Evolutionary conservation across 2,888 invertebrate species (phyloP).

Genomic region (Drosophila kanekoi): DNA sequence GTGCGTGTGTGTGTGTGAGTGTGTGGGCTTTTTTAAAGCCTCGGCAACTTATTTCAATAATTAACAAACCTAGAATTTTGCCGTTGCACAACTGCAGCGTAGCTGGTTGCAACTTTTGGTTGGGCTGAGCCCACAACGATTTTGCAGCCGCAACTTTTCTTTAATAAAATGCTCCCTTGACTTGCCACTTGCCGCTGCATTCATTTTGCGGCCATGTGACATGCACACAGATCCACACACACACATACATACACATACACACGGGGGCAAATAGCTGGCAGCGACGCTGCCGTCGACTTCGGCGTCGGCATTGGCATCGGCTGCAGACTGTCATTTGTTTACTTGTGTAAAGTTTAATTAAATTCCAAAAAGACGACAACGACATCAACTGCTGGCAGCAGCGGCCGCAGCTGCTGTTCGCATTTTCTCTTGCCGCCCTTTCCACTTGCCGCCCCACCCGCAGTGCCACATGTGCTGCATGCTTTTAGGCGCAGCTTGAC

Average conservation of each 20-base stretch:
- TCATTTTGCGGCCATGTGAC: slow-evolving; percentile 68
- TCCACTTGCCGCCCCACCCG: not conserved
- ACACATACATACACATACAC: slow-evolving; percentile 11
- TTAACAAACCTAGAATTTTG: slow-evolving; percentile 50
- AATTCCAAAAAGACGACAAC: slow-evolving; percentile 77
- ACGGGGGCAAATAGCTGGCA: slow-evolving; percentile 22
- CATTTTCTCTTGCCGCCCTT: slow-evolving; percentile 45
- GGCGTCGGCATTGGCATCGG: slow-evolving; percentile 43
- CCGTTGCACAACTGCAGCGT: slow-evolving; percentile 32
- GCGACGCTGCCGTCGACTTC: slow-evolving; percentile 13
- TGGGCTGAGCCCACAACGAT: slow-evolving; percentile 38
- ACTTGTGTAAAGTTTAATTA: slow-evolving; percentile 80
- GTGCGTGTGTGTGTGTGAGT: not conserved
- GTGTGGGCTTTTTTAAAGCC: not conserved
- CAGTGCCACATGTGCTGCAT: slow-evolving; percentile 41
- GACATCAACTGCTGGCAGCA: slow-evolving; percentile 60
- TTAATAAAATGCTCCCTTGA: slow-evolving; percentile 68
- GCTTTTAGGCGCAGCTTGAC: slow-evolving; percentile 52
- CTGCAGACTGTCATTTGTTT: slow-evolving; percentile 80
- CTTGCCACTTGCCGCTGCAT: slow-evolving; percentile 58
- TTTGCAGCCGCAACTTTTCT: slow-evolving; percentile 62
- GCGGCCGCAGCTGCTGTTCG: slow-evolving; percentile 37
- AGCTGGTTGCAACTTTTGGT: slow-evolving; percentile 28
- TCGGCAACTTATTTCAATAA: slow-evolving; percentile 51
- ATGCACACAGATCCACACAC: slow-evolving; percentile 30